These are phyloP conservation scores for Ctena decussata DNA, from an alignment of 2,888 invertebrate species.

Conservation along the genomic window DNA sequence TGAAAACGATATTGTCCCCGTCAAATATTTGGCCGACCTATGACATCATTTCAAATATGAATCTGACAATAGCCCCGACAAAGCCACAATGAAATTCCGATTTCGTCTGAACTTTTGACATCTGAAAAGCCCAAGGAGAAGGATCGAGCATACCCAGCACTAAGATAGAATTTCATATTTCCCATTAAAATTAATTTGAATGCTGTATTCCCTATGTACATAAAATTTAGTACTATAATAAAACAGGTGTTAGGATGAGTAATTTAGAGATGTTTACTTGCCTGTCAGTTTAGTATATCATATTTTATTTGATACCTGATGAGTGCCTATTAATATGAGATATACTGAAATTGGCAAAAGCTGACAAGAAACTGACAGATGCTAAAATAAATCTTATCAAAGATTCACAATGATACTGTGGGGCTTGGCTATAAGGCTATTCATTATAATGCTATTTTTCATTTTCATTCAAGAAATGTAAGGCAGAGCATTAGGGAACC, in stretches of 20 bases:
- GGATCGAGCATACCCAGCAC: neutral
- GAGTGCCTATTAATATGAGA: slow-evolving; percentile 65
- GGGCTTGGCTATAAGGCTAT: no score
- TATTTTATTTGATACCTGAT: slow-evolving; percentile 55
- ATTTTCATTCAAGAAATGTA: no score
- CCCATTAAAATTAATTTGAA: slow-evolving; percentile 62
- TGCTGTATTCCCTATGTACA: slow-evolving; percentile 9
- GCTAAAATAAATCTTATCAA: no score
- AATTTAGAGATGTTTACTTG: slow-evolving; percentile 36
- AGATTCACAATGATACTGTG: no score
- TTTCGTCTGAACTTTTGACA: slow-evolving; percentile 67
- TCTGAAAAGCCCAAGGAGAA: neutral
- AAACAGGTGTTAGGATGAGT: slow-evolving; percentile 13
- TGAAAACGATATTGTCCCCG: slow-evolving; percentile 55
- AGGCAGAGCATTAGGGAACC: no score
- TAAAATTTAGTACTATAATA: slow-evolving; percentile 11
- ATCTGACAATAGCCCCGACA: slow-evolving; percentile 41
- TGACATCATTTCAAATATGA: slow-evolving; percentile 58
- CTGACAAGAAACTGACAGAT: slow-evolving; percentile 8
- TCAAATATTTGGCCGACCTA: slow-evolving; percentile 69
- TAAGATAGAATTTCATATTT: slow-evolving; percentile 59
- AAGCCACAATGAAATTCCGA: slow-evolving; percentile 41
- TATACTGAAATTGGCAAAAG: slow-evolving; percentile 49
- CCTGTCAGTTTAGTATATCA: slow-evolving; percentile 42
- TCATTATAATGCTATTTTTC: no score